Percentiles rank a stretch among this genome's conserved stretches.
Conservation (phyloP, 1,140 invertebrate genomes). For the Saxidomus purpurata region DNA sequence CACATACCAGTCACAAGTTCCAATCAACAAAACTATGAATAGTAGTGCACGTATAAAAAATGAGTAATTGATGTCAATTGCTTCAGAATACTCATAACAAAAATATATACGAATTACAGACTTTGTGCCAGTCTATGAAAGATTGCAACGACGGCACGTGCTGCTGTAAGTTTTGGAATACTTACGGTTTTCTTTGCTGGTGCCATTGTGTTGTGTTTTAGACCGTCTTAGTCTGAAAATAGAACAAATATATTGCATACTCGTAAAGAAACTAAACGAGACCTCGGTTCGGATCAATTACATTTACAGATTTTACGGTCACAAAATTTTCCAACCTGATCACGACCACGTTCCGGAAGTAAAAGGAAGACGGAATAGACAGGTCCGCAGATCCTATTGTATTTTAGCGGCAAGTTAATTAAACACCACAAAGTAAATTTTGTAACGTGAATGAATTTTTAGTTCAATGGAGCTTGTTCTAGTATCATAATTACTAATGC, state of each 20-base stretch:
- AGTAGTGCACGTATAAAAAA: too few species aligned
- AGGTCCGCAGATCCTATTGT: not conserved
- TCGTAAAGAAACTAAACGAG: not conserved
- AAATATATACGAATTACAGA: too few species aligned
- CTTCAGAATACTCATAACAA: too few species aligned
- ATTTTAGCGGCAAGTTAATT: not conserved
- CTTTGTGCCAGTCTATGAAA: too few species aligned
- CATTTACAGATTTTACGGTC: not conserved
- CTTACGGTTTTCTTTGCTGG: constrained; percentile 21
- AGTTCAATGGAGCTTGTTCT: too few species aligned
- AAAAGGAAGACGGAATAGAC: not conserved
- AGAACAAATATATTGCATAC: not conserved
- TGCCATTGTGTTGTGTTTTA: not conserved
- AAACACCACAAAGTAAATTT: not conserved
- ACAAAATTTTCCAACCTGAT: not conserved
- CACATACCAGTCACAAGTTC: too few species aligned
- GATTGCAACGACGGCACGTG: not conserved
- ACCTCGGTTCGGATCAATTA: not conserved
- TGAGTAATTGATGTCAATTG: too few species aligned
- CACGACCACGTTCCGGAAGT: constrained; percentile 18
- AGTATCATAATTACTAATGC: too few species aligned
- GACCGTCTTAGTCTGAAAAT: not conserved
- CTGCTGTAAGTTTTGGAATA: not conserved
- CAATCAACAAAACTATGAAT: too few species aligned
- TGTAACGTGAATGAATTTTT: too few species aligned